Conservation (phyloP, 1,140 invertebrate genomes). For the Ostrea denselamellosa region DNA sequence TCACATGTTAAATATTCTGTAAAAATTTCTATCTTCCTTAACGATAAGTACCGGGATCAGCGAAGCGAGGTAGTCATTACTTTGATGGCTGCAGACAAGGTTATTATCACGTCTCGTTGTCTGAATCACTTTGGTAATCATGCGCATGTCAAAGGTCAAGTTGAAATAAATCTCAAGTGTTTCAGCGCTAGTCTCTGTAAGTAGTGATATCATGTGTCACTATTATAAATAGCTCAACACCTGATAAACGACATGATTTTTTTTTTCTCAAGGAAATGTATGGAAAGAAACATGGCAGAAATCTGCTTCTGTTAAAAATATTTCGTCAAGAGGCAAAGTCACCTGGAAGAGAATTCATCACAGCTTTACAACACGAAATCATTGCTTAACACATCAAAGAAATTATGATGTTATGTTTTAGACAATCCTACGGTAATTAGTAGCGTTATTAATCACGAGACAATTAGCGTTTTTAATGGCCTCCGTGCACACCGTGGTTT, state of each 20-base stretch:
- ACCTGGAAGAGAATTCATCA: background rate
- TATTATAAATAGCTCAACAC: constrained; percentile 11
- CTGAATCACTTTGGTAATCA: constrained; percentile 22
- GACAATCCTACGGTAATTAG: background rate
- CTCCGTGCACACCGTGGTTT: background rate
- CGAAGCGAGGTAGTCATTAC: background rate
- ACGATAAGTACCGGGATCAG: background rate
- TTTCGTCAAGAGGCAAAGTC: constrained; percentile 11
- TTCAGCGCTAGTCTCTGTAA: background rate
- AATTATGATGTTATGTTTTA: background rate
- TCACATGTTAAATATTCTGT: too few species aligned
- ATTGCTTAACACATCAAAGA: constrained; percentile 26
- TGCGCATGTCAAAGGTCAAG: background rate
- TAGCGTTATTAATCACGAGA: background rate
- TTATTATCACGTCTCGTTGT: background rate
- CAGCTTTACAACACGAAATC: background rate
- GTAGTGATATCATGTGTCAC: background rate
- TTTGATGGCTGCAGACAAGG: background rate
- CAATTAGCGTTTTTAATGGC: constrained; percentile 16
- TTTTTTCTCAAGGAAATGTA: background rate
- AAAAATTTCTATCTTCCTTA: too few species aligned
- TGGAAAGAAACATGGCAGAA: background rate
- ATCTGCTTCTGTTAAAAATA: background rate
- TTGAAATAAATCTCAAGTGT: background rate
- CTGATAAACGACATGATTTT: background rate